Evolutionary conservation across 2,888 invertebrate genomes (phyloP), one percentile per base, ranked within the genome.

Genomic region (Fabriciana adippe): DNA sequence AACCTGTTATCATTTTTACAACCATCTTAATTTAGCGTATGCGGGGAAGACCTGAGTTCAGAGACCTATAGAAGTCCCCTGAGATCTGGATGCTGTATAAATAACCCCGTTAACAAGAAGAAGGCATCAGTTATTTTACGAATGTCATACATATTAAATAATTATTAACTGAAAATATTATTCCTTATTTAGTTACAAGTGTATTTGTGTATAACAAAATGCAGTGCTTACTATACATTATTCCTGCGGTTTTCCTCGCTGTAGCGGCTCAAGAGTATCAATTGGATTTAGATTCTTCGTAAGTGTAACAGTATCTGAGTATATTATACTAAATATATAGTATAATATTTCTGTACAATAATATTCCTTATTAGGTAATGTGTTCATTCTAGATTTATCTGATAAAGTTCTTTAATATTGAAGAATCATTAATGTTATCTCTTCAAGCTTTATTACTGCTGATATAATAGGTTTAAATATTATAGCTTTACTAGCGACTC

Each of bases 121-220:
- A n/a, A 54, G 6, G 35, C 13, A 14, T 31, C 50, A 14, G 41
- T 79, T 79, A 79, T 78, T 78, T 11, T 41, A 41, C 11, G 35
- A 41, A 41, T 41, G 11, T 11, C 35, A 11, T 41, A 41, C 11
- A 2, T 41, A 41, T 41, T 41, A 41, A 2, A 41, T 41, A 41
- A 18, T 18, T 18, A 18, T 18, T 18, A 18, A 18, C 18, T 18
- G 18, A 18, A 18, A 18, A 18, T 18, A 35, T 35, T 35, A 0
- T 6, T 35, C 6, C 5, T 35, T 35, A 35, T 35, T 35, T 35
- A 6, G 35, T 31, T 18, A 79, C 78, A 8, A 45, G 1, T 14
- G 16, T 51, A 15, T 41, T 80, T 81, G 80, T 79, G 75, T 51
- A 5, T 67, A 54, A 6, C 45, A 72, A 72, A 72, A 74, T 73